Percentiles rank a stretch among this genome's conserved stretches.
These are phyloP conservation scores for Drosophila pectinifera DNA, from an alignment of 1,140 invertebrate genomes.

Conservation along the genomic window DNA sequence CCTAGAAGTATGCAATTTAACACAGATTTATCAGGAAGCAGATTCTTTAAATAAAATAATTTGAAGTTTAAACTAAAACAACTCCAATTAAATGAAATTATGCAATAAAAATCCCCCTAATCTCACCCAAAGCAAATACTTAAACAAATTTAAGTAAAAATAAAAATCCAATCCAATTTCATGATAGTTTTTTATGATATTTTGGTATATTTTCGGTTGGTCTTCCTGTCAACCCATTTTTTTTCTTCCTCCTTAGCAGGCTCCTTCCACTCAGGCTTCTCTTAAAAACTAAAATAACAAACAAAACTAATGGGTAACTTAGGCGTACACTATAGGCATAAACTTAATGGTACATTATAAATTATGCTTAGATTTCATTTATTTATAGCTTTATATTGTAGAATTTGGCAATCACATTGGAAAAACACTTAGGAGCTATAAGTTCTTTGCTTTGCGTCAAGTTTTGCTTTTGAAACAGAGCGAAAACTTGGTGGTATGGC, in stretches of 20 bases:
- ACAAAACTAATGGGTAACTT: slow-evolving; percentile 68
- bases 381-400: slow-evolving; percentile 63
- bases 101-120: background rate
- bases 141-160: slow-evolving; percentile 3
- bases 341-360: slow-evolving; percentile 53
- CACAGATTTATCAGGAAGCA: background rate
- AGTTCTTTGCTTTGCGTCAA: slow-evolving; percentile 74
- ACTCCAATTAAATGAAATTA: background rate
- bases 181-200: slow-evolving; percentile 57
- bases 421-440: slow-evolving; percentile 81
- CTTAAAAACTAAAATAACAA: slow-evolving; percentile 84
- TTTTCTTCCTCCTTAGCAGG: slow-evolving; percentile 15
- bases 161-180: slow-evolving; percentile 48
- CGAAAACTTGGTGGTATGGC: slow-evolving; percentile 53
- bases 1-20: slow-evolving; percentile 8
- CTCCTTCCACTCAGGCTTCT: slow-evolving; percentile 22
- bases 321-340: slow-evolving; percentile 32
- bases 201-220: slow-evolving; percentile 66
- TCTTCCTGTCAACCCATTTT: slow-evolving; percentile 13
- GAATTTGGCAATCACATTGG: slow-evolving; percentile 83
- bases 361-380: slow-evolving; percentile 50
- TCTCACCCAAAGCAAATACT: background rate
- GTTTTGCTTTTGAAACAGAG: slow-evolving; percentile 51
- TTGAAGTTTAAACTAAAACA: background rate
- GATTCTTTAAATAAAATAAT: background rate